phyloP scores from a whole-genome alignment of 2,113 vertebrate species.

The Ochotona princeps region DNA sequence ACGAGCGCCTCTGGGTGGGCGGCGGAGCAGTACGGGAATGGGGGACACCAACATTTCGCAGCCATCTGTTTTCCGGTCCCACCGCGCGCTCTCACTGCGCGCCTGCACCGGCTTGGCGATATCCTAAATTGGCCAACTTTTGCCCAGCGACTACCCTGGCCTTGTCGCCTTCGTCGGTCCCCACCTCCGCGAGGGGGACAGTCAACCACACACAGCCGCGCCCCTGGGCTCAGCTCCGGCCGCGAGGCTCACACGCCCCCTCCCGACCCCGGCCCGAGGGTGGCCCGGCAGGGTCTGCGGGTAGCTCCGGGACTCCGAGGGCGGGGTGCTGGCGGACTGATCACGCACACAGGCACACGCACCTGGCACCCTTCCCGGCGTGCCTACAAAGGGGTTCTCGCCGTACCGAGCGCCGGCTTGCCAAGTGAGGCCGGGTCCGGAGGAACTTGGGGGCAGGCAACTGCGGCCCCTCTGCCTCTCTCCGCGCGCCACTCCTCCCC shows the following conservation, averaged over 20 bases:
- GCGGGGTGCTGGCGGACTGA: neutral
- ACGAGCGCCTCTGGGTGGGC: neutral
- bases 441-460: constrained; percentile 57
- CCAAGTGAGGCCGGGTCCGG: neutral
- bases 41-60: neutral
- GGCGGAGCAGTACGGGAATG: neutral
- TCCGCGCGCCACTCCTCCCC: constrained; percentile 40
- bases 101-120: neutral
- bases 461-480: constrained; percentile 23
- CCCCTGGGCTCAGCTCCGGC: neutral
- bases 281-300: constrained; percentile 11
- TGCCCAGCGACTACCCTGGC: neutral
- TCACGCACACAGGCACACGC: neutral
- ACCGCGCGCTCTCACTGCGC: constrained; percentile 19
- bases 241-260: neutral
- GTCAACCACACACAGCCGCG: neutral
- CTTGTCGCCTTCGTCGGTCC: neutral
- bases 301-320: neutral
- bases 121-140: constrained; percentile 68
- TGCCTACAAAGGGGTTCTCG: constrained; percentile 36
- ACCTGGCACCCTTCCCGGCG: constrained; percentile 44
- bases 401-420: constrained; percentile 53
- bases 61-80: constrained; percentile 40
- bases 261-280: neutral
- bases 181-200: neutral